phyloP scores from a whole-genome alignment of 1,140 invertebrate species.

The Sipha flava region DNA sequence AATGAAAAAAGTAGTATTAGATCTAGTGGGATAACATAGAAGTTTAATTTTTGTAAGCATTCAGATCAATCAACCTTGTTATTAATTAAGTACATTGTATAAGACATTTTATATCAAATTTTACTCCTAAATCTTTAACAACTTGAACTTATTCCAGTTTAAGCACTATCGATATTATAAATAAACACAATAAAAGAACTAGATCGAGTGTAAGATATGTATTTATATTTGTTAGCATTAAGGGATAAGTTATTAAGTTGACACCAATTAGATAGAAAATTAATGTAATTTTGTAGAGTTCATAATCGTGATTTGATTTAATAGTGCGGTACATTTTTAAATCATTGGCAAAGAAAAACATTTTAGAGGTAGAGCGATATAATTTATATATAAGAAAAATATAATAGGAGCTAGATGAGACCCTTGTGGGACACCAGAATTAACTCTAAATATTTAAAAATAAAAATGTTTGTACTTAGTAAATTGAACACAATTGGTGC shows the following conservation, averaged over 20 bases:
- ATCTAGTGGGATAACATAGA: too few relatives aligned
- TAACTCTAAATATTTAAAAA: background rate
- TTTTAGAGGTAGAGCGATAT: background rate
- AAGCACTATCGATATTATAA: background rate
- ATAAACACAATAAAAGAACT: background rate
- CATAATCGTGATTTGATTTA: background rate
- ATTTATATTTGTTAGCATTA: background rate
- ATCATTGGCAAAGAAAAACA: background rate
- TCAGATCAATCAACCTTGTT: background rate
- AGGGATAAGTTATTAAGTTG: background rate
- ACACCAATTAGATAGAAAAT: background rate
- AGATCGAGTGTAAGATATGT: background rate
- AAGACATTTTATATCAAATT: background rate
- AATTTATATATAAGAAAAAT: background rate
- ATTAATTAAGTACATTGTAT: background rate
- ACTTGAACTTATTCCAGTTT: background rate
- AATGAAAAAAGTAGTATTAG: too few relatives aligned
- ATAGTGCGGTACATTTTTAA: background rate
- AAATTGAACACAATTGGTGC: background rate
- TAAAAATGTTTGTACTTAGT: background rate
- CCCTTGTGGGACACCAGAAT: background rate
- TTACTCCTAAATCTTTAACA: background rate
- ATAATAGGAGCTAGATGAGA: background rate
- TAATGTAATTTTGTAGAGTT: background rate
- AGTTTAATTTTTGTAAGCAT: too few relatives aligned